Evolutionary conservation across 2,888 invertebrate species (phyloP).

Genomic region (Plebejus argus): DNA sequence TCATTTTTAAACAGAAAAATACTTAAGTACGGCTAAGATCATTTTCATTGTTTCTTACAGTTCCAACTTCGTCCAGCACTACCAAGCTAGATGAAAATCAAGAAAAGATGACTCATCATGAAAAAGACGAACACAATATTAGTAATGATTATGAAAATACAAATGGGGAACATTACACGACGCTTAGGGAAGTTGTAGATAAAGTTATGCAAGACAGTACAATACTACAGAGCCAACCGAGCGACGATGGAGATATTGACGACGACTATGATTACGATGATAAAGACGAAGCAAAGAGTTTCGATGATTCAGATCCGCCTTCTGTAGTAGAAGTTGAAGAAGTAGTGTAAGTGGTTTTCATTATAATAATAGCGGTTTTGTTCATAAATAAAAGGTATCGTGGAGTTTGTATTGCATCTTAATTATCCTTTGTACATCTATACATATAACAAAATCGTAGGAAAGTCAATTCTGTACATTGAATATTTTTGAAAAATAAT

Average conservation of each 20-base stretch:
- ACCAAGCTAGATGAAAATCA: constrained; percentile 26
- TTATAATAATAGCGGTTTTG: background rate
- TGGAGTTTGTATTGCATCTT: too few species aligned
- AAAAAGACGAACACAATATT: constrained; percentile 27
- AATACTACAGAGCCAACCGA: constrained; percentile 34
- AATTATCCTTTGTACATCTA: too few species aligned
- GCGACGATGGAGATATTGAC: constrained; percentile 32
- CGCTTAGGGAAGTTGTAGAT: constrained; percentile 62
- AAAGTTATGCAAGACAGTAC: constrained; percentile 53
- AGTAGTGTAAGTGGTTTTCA: background rate
- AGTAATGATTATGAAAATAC: background rate
- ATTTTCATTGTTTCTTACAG: constrained; percentile 1
- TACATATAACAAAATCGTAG: too few species aligned
- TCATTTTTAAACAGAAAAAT: too few species aligned
- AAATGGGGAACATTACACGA: constrained; percentile 52
- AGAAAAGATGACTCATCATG: background rate
- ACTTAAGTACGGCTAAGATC: too few species aligned
- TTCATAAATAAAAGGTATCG: too few species aligned
- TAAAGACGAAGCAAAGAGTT: constrained; percentile 27
- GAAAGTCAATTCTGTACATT: too few species aligned
- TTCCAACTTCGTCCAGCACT: background rate
- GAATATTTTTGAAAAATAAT: too few species aligned
- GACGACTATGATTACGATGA: constrained; percentile 33
- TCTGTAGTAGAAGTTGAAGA: constrained; percentile 15
- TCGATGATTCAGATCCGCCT: background rate